These are phyloP conservation scores for Drosophila insularis DNA, from an alignment of 1,140 invertebrate species.

Conservation along the genomic window DNA sequence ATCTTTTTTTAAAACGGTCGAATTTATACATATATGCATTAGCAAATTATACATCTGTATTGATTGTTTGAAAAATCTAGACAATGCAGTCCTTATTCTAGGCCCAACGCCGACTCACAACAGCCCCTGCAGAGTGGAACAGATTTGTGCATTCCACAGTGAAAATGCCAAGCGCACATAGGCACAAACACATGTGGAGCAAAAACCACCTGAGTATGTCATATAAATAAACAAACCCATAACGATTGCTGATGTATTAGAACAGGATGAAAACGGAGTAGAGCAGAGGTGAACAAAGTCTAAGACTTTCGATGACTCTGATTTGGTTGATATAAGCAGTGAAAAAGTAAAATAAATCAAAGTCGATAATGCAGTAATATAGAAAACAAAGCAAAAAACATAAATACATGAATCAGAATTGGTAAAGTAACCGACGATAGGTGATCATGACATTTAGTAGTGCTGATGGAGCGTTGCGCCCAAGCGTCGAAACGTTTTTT, in stretches of 20 bases:
- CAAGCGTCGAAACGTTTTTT: slow-evolving; percentile 47
- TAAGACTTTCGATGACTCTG: slow-evolving; percentile 2
- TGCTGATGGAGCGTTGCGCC: slow-evolving; percentile 56
- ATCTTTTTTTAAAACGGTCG: not conserved
- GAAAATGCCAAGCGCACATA: slow-evolving; percentile 30
- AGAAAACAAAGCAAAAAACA: slow-evolving; percentile 50
- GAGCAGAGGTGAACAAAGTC: slow-evolving; percentile 9
- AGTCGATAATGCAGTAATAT: slow-evolving; percentile 19
- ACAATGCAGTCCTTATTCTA: slow-evolving; percentile 23
- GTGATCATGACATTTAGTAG: slow-evolving; percentile 70
- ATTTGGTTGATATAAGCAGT: not conserved
- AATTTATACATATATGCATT: not conserved
- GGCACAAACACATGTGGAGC: not conserved
- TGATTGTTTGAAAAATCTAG: not conserved
- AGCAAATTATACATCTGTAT: not conserved
- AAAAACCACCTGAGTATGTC: slow-evolving; percentile 73
- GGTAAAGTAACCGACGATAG: slow-evolving; percentile 38
- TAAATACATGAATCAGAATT: slow-evolving; percentile 67
- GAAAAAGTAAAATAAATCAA: not conserved
- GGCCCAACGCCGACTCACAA: slow-evolving; percentile 14
- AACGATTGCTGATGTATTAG: slow-evolving; percentile 20
- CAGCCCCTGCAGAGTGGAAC: slow-evolving; percentile 40
- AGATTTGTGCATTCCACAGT: slow-evolving; percentile 57
- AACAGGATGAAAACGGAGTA: not conserved
- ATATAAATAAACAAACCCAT: slow-evolving; percentile 31